These are phyloP conservation scores for Chironomus tepperi DNA, from an alignment of 1,140 invertebrate genomes.

Conservation along the genomic window DNA sequence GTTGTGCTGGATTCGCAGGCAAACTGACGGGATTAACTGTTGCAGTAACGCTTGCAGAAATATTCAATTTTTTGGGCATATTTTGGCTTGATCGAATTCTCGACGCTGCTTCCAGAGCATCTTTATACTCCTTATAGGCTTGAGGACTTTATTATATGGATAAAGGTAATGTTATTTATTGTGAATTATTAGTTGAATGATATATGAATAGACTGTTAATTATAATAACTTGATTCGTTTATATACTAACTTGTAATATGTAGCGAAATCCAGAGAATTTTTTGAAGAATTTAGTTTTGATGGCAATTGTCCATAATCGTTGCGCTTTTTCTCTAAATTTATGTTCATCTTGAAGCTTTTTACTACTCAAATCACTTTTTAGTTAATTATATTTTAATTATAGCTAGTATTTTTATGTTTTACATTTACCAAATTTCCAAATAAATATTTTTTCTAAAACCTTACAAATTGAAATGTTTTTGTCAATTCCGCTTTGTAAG, in stretches of 20 bases:
- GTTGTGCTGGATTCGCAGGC: background rate
- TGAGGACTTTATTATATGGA: background rate
- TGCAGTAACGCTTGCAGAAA: background rate
- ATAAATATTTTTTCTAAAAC: too few species aligned
- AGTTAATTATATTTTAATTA: conserved; percentile 17
- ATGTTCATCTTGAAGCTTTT: background rate
- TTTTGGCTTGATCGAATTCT: background rate
- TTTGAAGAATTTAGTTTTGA: background rate
- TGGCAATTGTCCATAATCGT: background rate
- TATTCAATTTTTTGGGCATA: background rate
- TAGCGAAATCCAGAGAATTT: background rate
- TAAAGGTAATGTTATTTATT: background rate
- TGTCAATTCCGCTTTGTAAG: too few species aligned
- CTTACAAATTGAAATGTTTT: too few species aligned
- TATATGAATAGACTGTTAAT: background rate
- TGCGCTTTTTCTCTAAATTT: background rate
- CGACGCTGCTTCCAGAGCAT: background rate
- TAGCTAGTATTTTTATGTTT: too few species aligned
- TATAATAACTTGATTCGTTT: background rate
- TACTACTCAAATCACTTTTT: background rate
- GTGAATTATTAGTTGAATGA: background rate
- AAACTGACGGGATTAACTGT: background rate
- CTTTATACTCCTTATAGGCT: background rate
- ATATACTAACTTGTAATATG: background rate
- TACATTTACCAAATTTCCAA: too few species aligned